phyloP scores from a whole-genome alignment of 2,113 vertebrate species.

The Micronisus gabar region DNA sequence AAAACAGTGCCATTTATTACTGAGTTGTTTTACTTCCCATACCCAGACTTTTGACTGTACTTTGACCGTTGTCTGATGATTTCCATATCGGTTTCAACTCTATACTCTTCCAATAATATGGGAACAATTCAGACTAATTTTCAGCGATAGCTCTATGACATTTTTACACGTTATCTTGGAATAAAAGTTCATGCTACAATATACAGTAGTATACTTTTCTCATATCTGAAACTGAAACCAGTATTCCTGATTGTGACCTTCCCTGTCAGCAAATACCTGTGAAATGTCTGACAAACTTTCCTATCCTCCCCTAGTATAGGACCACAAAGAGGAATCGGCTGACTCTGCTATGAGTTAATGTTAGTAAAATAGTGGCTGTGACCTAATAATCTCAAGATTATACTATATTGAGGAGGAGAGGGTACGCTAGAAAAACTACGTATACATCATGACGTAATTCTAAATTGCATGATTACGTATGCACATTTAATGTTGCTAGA shows the following conservation, averaged over 20 bases:
- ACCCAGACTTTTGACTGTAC: neutral
- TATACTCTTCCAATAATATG: neutral
- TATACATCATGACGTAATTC: neutral
- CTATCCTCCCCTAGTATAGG: neutral
- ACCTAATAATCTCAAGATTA: neutral
- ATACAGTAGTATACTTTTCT: neutral
- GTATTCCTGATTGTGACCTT: neutral
- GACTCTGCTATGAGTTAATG: neutral
- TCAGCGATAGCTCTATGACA: neutral
- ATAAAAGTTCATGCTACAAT: neutral
- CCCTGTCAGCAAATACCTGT: neutral
- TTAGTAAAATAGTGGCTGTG: neutral
- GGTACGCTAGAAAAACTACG: neutral
- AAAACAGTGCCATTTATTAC: neutral
- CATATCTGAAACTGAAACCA: neutral
- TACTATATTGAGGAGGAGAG: neutral
- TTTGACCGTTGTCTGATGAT: neutral
- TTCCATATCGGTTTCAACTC: neutral
- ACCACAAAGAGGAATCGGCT: neutral
- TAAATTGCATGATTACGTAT: neutral
- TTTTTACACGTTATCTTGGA: neutral
- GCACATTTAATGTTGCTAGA: neutral
- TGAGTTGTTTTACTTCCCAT: neutral
- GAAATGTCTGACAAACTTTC: neutral
- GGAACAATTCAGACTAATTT: neutral